Base-by-base conservation (phyloP, 2,797 vertebrate species). In the Falco naumanni region DNA sequence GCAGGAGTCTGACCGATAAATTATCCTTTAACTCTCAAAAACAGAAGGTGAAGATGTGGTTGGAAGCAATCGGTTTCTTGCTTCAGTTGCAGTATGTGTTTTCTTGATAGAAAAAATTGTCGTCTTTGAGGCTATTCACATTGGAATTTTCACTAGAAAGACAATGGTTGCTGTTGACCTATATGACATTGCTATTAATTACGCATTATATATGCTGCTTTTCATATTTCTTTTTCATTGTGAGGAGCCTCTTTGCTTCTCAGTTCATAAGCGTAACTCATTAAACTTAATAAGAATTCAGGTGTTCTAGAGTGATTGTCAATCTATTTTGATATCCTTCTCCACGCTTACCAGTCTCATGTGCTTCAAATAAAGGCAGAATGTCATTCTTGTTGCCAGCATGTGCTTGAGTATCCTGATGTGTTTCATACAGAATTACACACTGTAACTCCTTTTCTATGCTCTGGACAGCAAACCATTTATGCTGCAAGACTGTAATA, bases 121-220 rank as follows among this genome's bases (percentile, higher is more conserved):
- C 29, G 26, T 47, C 24, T 85, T 70, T 72, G 57, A 78, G 45
- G 69, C 86, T 75, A 51, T 71, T 59, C 71, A 70, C 41, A 11
- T 2, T 51, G 51, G 71, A 84, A 31, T 86, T 86, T 56, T 82
- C 57, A 45, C 43, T 78, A 43, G 57, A 54, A 88, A 90, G 34
- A 33, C 74, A 70, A 53, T 16, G 39, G 29, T 45, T 87, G 56
- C 70, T 37, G 51, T 51, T 95, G 94, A 82, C 88, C 84, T 95
- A 1, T 83, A 43, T 85, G 94, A 81, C 80, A 74, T 31, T 83
- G 60, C 56, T 90, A 29, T 89, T 89, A 92, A 89, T 91, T 90
- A 89, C 77, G n/a, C 68, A 77, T 93, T 63, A 79, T 43, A 61
- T 33, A 14, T 41, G 71, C 93, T 77, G 53, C 60, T 79, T 93